These are phyloP conservation scores for Aphis craccivora DNA, from an alignment of 1,140 invertebrate genomes.

Conservation along the genomic window DNA sequence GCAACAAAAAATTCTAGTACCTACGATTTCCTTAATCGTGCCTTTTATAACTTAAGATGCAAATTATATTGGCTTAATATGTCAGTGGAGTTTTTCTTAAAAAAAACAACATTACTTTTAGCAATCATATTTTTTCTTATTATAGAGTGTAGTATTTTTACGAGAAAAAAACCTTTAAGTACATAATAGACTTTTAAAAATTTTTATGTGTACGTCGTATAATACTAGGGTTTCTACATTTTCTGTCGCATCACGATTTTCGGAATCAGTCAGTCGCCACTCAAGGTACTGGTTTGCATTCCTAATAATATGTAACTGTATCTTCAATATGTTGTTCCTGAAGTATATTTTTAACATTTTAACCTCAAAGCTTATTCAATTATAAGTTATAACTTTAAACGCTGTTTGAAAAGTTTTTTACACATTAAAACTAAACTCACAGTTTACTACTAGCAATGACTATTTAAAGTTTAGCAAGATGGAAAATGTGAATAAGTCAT, in stretches of 20 bases:
- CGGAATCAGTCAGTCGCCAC: neutral
- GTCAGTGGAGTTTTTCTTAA: neutral
- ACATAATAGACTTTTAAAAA: neutral
- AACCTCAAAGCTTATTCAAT: neutral
- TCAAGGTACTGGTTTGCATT: neutral
- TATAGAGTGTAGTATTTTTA: neutral
- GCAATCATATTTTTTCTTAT: neutral
- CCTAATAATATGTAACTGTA: neutral
- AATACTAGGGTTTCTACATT: neutral
- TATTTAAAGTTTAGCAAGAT: neutral
- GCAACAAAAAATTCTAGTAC: neutral
- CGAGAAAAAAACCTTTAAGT: neutral
- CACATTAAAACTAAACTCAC: neutral
- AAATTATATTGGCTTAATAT: neutral
- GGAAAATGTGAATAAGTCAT: neutral
- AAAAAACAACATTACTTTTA: neutral
- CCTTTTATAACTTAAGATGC: neutral
- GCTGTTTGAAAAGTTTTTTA: neutral
- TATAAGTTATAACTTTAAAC: neutral
- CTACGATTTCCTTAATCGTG: neutral
- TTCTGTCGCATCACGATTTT: neutral
- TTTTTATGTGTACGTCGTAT: neutral
- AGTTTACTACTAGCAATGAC: neutral
- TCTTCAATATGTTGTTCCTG: neutral
- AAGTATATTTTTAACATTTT: neutral